Percentiles rank a stretch among this genome's conserved stretches.
phyloP scores from a whole-genome alignment of 2,888 invertebrate species.

The Cataglyphis livida region DNA sequence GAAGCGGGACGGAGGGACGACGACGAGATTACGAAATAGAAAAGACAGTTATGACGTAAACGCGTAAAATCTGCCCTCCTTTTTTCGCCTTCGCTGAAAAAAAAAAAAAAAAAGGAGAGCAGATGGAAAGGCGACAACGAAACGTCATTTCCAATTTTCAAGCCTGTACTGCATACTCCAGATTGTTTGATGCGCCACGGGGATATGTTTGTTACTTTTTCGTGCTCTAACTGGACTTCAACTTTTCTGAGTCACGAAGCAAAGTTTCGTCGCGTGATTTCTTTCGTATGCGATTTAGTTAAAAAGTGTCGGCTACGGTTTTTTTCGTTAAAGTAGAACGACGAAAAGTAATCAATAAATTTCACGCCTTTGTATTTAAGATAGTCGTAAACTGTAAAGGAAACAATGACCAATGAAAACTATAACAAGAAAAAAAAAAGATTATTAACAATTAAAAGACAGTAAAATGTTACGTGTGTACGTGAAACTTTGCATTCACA shows the following conservation, averaged over 20 bases:
- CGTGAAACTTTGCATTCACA: background rate
- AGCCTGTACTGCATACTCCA: conserved; percentile 61
- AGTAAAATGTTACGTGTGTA: background rate
- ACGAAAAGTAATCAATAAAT: background rate
- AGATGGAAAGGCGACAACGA: conserved; percentile 46
- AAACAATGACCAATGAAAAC: background rate
- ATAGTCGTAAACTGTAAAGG: background rate
- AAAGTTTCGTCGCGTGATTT: conserved; percentile 35
- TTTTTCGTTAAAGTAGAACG: background rate
- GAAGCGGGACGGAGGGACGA: conserved; percentile 59
- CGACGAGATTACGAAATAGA: conserved; percentile 57
- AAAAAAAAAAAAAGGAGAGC: background rate
- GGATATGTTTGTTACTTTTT: conserved; percentile 44
- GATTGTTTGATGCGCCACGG: conserved; percentile 53
- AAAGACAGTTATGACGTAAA: conserved; percentile 69
- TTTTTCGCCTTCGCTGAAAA: conserved; percentile 41
- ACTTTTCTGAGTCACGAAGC: conserved; percentile 32
- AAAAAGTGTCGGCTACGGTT: background rate
- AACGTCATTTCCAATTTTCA: conserved; percentile 64
- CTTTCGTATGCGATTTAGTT: conserved; percentile 4
- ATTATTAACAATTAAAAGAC: background rate
- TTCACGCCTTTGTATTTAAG: background rate
- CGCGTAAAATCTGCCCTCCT: conserved; percentile 54
- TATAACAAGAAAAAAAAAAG: background rate
- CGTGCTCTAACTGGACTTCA: conserved; percentile 8